These are phyloP conservation scores for Chromobotia macracanthus DNA, from an alignment of 2,797 vertebrate species.

Conservation along the genomic window DNA sequence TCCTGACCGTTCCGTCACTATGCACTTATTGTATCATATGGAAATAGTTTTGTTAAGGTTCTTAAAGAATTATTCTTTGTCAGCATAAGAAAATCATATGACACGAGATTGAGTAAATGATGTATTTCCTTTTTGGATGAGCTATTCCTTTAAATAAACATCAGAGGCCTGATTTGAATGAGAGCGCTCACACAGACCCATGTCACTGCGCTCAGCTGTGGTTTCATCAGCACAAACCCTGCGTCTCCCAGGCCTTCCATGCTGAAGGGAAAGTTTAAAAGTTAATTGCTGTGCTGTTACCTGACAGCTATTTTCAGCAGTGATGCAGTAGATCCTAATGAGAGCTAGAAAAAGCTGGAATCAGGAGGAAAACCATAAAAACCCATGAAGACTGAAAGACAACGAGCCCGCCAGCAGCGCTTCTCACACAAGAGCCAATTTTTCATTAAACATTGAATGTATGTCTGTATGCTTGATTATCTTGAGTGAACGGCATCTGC, in stretches of 20 bases:
- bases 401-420: constrained; percentile 39
- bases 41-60: no score
- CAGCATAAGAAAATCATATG: no score
- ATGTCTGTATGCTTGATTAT: constrained; percentile 41
- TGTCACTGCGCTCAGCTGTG: constrained; percentile 20
- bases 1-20: no score
- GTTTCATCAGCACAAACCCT: constrained; percentile 46
- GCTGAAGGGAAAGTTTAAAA: constrained; percentile 64
- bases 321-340: constrained; percentile 61
- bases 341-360: constrained; percentile 54
- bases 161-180: not conserved
- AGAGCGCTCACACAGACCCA: not conserved
- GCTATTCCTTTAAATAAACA: not conserved
- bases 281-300: constrained; percentile 68
- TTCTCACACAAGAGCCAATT: constrained; percentile 23
- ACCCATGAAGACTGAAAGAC: constrained; percentile 52
- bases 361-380: constrained; percentile 14
- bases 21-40: no score
- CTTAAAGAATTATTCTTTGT: no score
- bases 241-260: constrained; percentile 56
- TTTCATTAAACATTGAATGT: constrained; percentile 39
- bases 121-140: no score
- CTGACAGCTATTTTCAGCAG: constrained; percentile 66
- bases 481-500: not conserved
- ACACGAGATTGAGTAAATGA: no score